phyloP scores from a whole-genome alignment of 2,888 invertebrate genomes.

The Venustoraphidia nigricollis region DNA sequence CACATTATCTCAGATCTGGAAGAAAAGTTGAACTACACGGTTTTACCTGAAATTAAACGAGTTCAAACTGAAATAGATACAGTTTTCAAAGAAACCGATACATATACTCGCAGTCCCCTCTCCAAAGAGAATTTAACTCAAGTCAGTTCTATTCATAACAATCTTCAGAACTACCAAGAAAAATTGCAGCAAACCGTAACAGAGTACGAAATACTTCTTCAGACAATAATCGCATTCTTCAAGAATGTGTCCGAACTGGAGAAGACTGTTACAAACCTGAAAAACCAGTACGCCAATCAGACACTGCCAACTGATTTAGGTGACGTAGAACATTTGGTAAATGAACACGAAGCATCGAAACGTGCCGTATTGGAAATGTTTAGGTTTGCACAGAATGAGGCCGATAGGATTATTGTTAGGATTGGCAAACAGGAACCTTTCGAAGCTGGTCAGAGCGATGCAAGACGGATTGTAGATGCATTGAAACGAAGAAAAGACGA shows the following conservation, averaged over 20 bases:
- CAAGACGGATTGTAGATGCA: conserved; percentile 46
- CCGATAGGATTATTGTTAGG: conserved; percentile 48
- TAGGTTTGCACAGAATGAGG: conserved; percentile 47
- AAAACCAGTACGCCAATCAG: conserved; percentile 26
- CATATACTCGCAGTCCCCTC: conserved; percentile 42
- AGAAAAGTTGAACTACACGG: conserved; percentile 32
- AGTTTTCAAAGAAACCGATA: conserved; percentile 48
- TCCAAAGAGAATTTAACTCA: conserved; percentile 26
- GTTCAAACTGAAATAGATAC: conserved; percentile 52
- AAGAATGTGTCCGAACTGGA: conserved; percentile 47
- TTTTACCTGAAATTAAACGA: conserved; percentile 42
- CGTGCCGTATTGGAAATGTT: conserved; percentile 49
- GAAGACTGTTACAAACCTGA: conserved; percentile 39
- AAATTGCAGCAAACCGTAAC: conserved; percentile 49
- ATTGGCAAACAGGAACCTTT: conserved; percentile 57
- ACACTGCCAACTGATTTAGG: conserved; percentile 28
- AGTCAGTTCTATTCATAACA: conserved; percentile 45
- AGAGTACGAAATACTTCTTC: conserved; percentile 54
- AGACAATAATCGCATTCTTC: conserved; percentile 55
- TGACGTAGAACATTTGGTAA: conserved; percentile 36
- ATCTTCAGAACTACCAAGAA: conserved; percentile 48
- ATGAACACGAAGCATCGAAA: conserved; percentile 48
- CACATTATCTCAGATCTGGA: conserved; percentile 39
- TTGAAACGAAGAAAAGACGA: conserved; percentile 41
- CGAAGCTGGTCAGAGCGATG: conserved; percentile 48